Evolutionary conservation across 2,113 vertebrate species (phyloP).

Genomic region (Chrysochloris asiatica): DNA sequence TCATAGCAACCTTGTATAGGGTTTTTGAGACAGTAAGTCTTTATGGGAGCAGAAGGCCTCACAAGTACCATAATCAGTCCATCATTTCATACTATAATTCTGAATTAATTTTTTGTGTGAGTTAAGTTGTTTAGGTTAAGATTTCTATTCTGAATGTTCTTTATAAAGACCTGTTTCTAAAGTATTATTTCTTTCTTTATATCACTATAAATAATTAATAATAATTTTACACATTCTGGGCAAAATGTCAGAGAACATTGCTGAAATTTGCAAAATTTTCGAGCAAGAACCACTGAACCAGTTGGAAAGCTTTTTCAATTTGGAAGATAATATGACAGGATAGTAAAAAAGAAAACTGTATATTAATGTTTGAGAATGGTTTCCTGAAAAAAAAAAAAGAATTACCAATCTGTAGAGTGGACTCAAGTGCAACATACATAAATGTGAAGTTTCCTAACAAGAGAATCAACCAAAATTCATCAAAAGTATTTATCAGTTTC

Average conservation of each 20-base stretch:
- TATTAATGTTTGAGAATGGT: neutral
- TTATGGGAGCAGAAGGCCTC: too few relatives aligned
- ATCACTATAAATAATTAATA: slow-evolving; percentile 49
- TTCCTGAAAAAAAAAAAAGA: neutral
- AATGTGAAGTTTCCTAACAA: neutral
- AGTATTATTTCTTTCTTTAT: neutral
- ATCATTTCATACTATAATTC: neutral
- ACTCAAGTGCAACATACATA: neutral
- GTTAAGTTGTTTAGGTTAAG: neutral
- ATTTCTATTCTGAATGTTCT: neutral
- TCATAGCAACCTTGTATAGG: too few relatives aligned
- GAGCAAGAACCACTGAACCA: neutral
- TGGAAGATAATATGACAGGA: neutral
- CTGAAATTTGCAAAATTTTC: slow-evolving; percentile 31
- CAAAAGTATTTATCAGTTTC: neutral
- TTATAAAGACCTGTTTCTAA: neutral
- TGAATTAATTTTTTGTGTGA: neutral
- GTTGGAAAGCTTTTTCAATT: neutral
- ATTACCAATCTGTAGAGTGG: neutral
- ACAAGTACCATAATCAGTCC: neutral
- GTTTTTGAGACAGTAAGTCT: too few relatives aligned
- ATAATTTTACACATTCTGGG: neutral
- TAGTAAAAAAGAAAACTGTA: neutral
- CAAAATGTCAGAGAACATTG: slow-evolving; percentile 25
- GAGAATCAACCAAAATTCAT: neutral